These are phyloP conservation scores for Exocentrus adspersus DNA, from an alignment of 2,888 invertebrate genomes.

Conservation along the genomic window DNA sequence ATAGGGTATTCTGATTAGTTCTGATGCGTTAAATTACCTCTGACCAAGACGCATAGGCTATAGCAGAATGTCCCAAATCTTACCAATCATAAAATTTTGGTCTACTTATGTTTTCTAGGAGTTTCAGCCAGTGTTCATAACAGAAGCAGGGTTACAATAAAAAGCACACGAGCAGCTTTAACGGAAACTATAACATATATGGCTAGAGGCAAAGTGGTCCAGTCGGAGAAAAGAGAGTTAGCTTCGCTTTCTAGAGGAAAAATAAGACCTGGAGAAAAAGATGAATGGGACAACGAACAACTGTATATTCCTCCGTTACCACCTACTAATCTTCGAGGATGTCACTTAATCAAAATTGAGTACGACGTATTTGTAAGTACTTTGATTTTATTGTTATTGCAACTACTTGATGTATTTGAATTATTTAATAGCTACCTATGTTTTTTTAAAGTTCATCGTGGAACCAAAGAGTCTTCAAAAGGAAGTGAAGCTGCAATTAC, in stretches of 20 bases:
- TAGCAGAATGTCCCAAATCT: too few relatives aligned
- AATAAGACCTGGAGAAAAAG: conserved; percentile 81
- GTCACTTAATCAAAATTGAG: conserved; percentile 91
- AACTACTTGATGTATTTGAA: conserved; percentile 13
- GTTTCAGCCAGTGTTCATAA: conserved; percentile 87
- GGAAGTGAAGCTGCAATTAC: conserved; percentile 90
- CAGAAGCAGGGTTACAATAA: conserved; percentile 85
- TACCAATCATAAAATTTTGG: too few relatives aligned
- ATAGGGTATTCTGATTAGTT: too few relatives aligned
- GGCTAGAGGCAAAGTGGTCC: conserved; percentile 85
- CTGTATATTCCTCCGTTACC: conserved; percentile 93
- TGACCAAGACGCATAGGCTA: too few relatives aligned
- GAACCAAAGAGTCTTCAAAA: conserved; percentile 92
- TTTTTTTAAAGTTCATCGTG: conserved; percentile 79
- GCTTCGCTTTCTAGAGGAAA: conserved; percentile 83
- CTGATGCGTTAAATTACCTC: too few relatives aligned
- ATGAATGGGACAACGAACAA: conserved; percentile 88
- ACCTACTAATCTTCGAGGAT: conserved; percentile 92
- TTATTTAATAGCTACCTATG: too few relatives aligned
- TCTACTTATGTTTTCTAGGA: conserved; percentile 46
- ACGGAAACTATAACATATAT: conserved; percentile 91
- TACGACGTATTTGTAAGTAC: conserved; percentile 90
- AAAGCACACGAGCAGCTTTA: conserved; percentile 85
- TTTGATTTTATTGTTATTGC: conserved; percentile 4
- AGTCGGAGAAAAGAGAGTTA: conserved; percentile 86